Base-by-base conservation (phyloP, 2,888 invertebrate genomes). In the Trypoxylon attenuatum region DNA sequence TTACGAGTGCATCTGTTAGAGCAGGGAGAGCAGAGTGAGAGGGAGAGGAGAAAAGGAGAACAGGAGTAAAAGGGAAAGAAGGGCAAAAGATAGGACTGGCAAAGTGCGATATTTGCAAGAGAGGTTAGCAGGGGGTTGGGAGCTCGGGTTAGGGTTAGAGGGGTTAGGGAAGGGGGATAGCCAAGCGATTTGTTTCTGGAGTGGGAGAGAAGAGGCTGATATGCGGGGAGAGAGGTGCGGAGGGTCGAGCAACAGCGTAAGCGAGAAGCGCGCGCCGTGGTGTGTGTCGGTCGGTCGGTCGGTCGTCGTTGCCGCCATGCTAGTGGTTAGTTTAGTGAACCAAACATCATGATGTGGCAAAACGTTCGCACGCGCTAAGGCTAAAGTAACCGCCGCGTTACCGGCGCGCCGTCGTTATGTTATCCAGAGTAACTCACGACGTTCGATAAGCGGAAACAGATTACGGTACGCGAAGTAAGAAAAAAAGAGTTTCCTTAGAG, bases 281-380 rank as follows among this genome's bases (percentile, higher is more conserved):
- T 74, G 68, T 69, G 67, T 71, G 74, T 75, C 70, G 61, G 76
- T 77, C 73, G 73, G 79, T 77, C 77, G 77, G 75, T 72, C n/a
- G n/a, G n/a, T n/a, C n/a, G n/a, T n/a, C 33, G 33, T 33, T 79
- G 80, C 80, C 81, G 81, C 81, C 80, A 80, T 82, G 79, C 84
- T 74, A 82, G 82, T 84, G 83, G 82, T 82, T 85, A 82, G 85
- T 86, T 84, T 85, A 85, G 87, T 85, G 86, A 82, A 82, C 80
- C 81, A 82, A 84, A 86, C 84, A 84, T 86, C 84, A 86, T 87
- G 86, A 87, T 87, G 87, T 87, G 87, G 87, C 87, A 85, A 80
- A 86, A 83, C 83, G 84, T 80, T 81, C 76, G 74, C 73, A 79
- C 78, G 76, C 83, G 80, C 78, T 83, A 76, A 82, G 73, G 73